Evolutionary conservation across 2,888 invertebrate species (phyloP).

Genomic region (Mesopsocus fuscifrons): DNA sequence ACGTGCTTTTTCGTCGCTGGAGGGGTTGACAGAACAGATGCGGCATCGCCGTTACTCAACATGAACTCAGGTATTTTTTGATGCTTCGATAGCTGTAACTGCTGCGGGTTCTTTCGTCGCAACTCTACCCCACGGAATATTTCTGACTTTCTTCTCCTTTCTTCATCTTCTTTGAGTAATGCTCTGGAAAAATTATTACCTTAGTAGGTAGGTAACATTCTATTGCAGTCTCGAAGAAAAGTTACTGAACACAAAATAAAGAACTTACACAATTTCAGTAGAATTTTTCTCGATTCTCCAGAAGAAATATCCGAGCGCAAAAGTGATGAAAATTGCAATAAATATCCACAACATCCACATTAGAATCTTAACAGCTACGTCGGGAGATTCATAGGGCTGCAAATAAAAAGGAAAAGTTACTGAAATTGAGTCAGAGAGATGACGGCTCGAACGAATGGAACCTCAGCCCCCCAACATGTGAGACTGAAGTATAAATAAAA

Average conservation of each 20-base stretch:
- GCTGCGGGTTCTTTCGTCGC: neutral
- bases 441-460: too few relatives aligned
- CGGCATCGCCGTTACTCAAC: neutral
- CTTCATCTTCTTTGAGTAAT: too few relatives aligned
- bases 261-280: neutral
- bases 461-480: too few relatives aligned
- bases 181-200: too few relatives aligned
- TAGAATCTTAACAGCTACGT: neutral
- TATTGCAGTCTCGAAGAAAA: too few relatives aligned
- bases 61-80: neutral
- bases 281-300: neutral
- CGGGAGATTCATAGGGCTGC: neutral
- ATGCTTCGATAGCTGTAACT: neutral
- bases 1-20: neutral
- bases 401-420: too few relatives aligned
- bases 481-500: too few relatives aligned
- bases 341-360: neutral
- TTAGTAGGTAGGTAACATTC: too few relatives aligned
- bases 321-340: neutral
- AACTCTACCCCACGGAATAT: neutral
- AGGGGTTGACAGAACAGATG: neutral
- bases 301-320: neutral
- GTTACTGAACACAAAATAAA: too few relatives aligned
- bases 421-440: too few relatives aligned
- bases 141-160: neutral